These are phyloP conservation scores for Rhyacophila brunnea DNA, from an alignment of 1,140 invertebrate species.

Conservation along the genomic window DNA sequence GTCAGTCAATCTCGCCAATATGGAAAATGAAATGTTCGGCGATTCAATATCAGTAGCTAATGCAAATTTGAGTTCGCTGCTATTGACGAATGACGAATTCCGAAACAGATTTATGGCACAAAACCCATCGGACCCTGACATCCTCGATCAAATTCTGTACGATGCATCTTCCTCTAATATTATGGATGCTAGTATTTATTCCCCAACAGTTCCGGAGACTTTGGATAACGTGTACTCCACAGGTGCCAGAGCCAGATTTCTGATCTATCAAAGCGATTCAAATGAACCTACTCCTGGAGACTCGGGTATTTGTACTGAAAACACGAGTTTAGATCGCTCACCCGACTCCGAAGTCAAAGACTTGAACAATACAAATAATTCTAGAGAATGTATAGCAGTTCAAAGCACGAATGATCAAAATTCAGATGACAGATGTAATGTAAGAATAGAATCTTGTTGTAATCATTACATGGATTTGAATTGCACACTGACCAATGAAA, in stretches of 20 bases:
- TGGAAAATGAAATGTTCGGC: slow-evolving; percentile 46
- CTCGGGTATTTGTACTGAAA: slow-evolving; percentile 71
- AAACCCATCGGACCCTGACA: neutral
- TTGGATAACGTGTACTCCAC: slow-evolving; percentile 37
- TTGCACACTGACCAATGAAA: slow-evolving; percentile 40
- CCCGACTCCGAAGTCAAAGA: slow-evolving; percentile 53
- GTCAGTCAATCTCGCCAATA: slow-evolving; percentile 38
- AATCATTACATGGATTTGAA: slow-evolving; percentile 49
- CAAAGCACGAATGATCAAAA: slow-evolving; percentile 5
- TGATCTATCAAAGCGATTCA: slow-evolving; percentile 52
- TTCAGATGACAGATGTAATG: neutral
- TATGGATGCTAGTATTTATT: slow-evolving; percentile 43
- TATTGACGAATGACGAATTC: slow-evolving; percentile 55
- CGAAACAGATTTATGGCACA: slow-evolving; percentile 38
- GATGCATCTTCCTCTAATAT: slow-evolving; percentile 11
- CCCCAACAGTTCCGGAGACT: slow-evolving; percentile 36
- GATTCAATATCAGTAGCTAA: slow-evolving; percentile 63
- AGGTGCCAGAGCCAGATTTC: slow-evolving; percentile 55
- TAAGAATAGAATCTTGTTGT: slow-evolving; percentile 40
- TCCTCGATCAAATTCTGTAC: too few relatives aligned
- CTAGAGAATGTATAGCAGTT: neutral
- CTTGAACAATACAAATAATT: slow-evolving; percentile 5
- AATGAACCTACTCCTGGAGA: slow-evolving; percentile 56
- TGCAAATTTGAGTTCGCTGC: slow-evolving; percentile 63
- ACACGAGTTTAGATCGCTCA: slow-evolving; percentile 64